Base-by-base conservation (phyloP, 2,888 invertebrate genomes). In the Agrotis puta region DNA sequence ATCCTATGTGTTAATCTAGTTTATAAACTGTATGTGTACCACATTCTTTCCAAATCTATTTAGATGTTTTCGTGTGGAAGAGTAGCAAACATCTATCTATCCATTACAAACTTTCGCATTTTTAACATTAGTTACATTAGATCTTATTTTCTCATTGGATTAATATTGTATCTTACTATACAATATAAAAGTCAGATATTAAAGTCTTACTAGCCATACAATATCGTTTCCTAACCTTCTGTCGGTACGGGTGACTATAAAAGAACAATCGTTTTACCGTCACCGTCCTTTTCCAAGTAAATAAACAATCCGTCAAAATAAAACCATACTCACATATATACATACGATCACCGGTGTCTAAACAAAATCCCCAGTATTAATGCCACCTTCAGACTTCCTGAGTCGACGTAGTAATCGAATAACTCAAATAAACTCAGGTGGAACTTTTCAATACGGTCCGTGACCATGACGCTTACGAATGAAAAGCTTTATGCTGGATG, bases 361-460 rank as follows among this genome's bases (percentile, higher is more conserved):
- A 89, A 91, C 82, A 84, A 87, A 81, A 87, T 87, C 85, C 78
- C 74, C 65, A 66, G 81, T 80, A 88, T 89, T 86, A 91, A 89
- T 89, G 85, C 87, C 79, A 85, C 79, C 81, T 85, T 80, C 84
- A 86, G 86, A 91, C 89, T 91, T 92, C 91, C 92, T 84, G 74
- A 84, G 89, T 88, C 79, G 81, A 85, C 70, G 70, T 45, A 51
- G 88, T 90, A 93, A 92, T 94, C 91, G 91, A 91, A 94, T 93
- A 93, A 92, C 92, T 94, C 93, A 93, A 93, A 92, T 92, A 93
- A 92, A 91, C 92, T 94, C 93, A 93, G 94, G 93, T 94, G 94
- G 91, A 93, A 93, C 92, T 93, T 92, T 92, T 93, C 92, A 94
- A 94, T 94, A 92, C 89, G 91, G 89, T 93, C 89, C 94, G 94